Percentiles rank a stretch among this genome's conserved stretches.
phyloP scores from a whole-genome alignment of 2,797 vertebrate genomes.

The Etheostoma perlongum region DNA sequence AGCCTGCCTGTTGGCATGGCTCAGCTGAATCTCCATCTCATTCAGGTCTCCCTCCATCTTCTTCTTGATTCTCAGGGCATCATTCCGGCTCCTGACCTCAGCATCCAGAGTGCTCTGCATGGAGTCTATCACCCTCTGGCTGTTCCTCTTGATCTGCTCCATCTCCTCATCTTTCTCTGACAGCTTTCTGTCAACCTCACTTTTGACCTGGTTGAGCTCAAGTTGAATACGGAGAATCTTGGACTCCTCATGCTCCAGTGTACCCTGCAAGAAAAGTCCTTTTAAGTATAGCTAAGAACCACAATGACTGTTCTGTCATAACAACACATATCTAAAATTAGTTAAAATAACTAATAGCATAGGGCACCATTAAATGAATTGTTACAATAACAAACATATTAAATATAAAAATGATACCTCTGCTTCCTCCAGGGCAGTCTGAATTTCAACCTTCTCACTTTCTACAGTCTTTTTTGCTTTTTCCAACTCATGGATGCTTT shows the following conservation, averaged over 20 bases:
- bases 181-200: constrained; percentile 88
- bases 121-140: constrained; percentile 82
- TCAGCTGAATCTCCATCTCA: constrained; percentile 92
- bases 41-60: constrained; percentile 93
- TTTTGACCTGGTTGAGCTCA: constrained; percentile 90
- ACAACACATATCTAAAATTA: neutral
- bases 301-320: neutral
- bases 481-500: constrained; percentile 90
- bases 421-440: constrained; percentile 89
- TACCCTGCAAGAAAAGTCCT: constrained; percentile 78
- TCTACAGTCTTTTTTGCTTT: constrained; percentile 89
- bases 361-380: neutral
- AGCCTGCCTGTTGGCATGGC: constrained; percentile 88
- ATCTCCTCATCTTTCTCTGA: constrained; percentile 93
- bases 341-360: neutral
- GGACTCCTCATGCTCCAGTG: constrained; percentile 90
- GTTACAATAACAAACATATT: neutral
- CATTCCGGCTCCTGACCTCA: constrained; percentile 91
- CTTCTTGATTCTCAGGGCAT: constrained; percentile 91
- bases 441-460: constrained; percentile 88
- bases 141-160: constrained; percentile 91
- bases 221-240: constrained; percentile 90
- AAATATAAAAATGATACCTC: constrained; percentile 79
- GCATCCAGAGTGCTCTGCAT: constrained; percentile 89
- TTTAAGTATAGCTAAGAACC: neutral